These are phyloP conservation scores for Allolobophora icterica DNA, from an alignment of 2,888 invertebrate genomes.

Conservation along the genomic window DNA sequence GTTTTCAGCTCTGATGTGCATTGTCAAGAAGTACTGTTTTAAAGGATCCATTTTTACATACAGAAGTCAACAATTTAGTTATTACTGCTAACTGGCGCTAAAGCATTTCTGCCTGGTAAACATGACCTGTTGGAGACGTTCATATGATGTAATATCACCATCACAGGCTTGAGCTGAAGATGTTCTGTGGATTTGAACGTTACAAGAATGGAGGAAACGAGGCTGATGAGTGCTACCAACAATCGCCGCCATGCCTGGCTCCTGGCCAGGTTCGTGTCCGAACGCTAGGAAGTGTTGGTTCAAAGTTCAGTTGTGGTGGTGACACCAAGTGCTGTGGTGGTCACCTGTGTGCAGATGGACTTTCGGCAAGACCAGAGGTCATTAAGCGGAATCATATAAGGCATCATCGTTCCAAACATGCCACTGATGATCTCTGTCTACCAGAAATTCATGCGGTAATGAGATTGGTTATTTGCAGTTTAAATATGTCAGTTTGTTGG, in stretches of 20 bases:
- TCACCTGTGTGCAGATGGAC: neutral
- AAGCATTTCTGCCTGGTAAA: neutral
- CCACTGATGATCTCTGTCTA: neutral
- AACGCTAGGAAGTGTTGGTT: neutral
- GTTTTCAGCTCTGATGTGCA: neutral
- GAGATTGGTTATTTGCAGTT: neutral
- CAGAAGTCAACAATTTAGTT: neutral
- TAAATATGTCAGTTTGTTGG: neutral
- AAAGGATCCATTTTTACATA: neutral
- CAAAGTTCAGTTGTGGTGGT: neutral
- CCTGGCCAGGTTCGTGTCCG: neutral
- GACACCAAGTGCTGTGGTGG: neutral
- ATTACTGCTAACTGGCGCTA: neutral
- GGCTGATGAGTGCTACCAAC: neutral
- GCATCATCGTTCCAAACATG: neutral
- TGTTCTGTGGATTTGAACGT: neutral
- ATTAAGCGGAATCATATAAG: neutral
- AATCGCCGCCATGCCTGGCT: neutral
- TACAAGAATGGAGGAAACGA: neutral
- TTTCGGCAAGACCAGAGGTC: constrained; percentile 6
- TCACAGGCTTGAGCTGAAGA: neutral
- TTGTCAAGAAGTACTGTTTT: neutral
- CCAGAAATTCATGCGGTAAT: constrained; percentile 17
- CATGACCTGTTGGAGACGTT: neutral
- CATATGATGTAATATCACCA: neutral